Conservation (phyloP, 2,113 vertebrate genomes). For the Odontesthes bonariensis region DNA sequence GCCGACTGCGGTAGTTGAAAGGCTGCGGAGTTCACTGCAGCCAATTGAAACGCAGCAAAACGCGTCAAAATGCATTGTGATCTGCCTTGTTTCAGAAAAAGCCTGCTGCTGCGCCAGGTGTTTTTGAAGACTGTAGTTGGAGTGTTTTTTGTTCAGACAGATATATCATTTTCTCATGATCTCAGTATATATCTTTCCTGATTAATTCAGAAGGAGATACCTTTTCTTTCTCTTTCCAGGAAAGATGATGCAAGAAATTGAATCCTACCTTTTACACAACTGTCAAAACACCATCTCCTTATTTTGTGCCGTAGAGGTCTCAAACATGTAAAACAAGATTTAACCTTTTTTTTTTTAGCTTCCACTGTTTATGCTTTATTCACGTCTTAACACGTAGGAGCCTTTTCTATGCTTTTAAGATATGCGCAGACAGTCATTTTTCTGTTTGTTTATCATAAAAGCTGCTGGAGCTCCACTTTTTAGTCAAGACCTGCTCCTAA, state of each 20-base stretch:
- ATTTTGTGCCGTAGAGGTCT: too few relatives aligned
- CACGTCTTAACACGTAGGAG: too few relatives aligned
- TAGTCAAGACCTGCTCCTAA: too few relatives aligned
- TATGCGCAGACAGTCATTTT: too few relatives aligned
- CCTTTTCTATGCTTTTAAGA: too few relatives aligned
- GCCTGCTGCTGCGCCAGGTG: background rate
- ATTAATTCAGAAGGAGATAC: background rate
- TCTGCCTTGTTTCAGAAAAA: constrained; percentile 12
- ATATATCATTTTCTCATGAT: background rate
- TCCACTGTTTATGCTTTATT: too few relatives aligned
- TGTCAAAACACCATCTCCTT: constrained; percentile 26
- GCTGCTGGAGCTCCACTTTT: too few relatives aligned
- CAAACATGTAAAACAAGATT: constrained; percentile 1
- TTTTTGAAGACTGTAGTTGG: too few relatives aligned
- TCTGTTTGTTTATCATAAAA: too few relatives aligned
- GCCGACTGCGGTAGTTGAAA: constrained; percentile 12
- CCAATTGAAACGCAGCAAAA: constrained; percentile 3
- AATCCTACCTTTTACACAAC: background rate
- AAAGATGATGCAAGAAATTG: constrained; percentile 10
- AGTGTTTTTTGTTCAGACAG: constrained; percentile 20
- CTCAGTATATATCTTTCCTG: background rate
- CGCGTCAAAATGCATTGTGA: constrained; percentile 2
- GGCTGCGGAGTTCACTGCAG: constrained; percentile 17
- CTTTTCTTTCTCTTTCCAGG: background rate
- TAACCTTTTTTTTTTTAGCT: background rate